Percentiles rank a stretch among this genome's conserved stretches.
Conservation (phyloP, 2,888 invertebrate species). For the Conchocele bisecta region DNA sequence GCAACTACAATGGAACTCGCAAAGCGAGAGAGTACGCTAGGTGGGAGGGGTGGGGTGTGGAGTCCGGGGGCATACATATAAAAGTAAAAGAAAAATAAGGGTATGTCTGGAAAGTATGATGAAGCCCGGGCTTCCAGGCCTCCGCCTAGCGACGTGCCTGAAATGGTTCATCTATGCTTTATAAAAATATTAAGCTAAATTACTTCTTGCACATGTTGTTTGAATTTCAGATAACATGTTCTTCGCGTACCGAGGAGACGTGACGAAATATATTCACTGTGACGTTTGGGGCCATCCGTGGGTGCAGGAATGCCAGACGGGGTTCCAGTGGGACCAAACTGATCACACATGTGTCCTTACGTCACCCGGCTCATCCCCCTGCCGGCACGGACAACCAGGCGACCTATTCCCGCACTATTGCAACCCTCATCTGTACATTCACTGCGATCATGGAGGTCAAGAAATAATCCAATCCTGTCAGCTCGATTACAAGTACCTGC, state of each 20-base stretch:
- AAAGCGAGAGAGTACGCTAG: no score
- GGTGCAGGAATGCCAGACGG: neutral
- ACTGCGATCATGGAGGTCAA: constrained; percentile 1
- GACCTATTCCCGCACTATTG: neutral
- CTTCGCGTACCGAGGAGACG: neutral
- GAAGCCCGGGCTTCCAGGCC: no score
- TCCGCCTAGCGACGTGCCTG: no score
- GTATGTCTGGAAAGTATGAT: no score
- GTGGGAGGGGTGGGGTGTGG: no score
- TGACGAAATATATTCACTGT: constrained; percentile 2
- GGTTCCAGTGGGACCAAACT: neutral
- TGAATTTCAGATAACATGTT: neutral
- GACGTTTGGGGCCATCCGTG: constrained; percentile 7
- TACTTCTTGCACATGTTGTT: no score
- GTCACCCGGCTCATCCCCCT: neutral
- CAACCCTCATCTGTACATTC: neutral
- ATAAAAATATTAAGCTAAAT: no score
- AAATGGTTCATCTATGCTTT: no score
- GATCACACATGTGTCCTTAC: neutral
- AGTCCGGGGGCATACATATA: no score
- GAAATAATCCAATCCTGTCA: neutral
- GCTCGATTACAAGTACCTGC: neutral
- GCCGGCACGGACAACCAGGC: neutral
- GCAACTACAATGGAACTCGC: no score
- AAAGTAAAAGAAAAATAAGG: no score